Percentiles rank a stretch among this genome's conserved stretches.
Conservation (phyloP, 2,888 invertebrate genomes). For the Osmoderma eremita region DNA sequence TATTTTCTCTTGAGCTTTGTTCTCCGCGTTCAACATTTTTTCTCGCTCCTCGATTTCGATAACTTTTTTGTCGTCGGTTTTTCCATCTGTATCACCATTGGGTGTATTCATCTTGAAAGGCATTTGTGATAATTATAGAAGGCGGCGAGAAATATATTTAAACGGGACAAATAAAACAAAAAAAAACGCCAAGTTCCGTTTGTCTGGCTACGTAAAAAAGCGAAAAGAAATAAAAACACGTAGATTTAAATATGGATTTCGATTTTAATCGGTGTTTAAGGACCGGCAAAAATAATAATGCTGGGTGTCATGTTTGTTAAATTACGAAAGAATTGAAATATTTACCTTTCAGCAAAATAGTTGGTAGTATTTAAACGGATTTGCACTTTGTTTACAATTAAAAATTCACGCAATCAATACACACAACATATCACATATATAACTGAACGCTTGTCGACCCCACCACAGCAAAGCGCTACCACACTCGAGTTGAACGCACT, state of each 20-base stretch:
- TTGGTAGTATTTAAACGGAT: conserved; percentile 22
- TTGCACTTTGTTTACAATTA: conserved; percentile 38
- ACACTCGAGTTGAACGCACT: conserved; percentile 36
- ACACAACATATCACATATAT: conserved; percentile 33
- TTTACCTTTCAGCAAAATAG: conserved; percentile 23
- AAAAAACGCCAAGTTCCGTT: too few relatives aligned
- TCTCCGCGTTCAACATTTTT: conserved; percentile 71
- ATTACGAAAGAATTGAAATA: conserved; percentile 3
- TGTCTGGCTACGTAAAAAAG: too few relatives aligned
- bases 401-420: conserved; percentile 34
- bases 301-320: neutral
- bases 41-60: conserved; percentile 75
- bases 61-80: conserved; percentile 73
- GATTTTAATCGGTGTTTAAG: conserved; percentile 2
- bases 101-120: conserved; percentile 31
- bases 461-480: conserved; percentile 27
- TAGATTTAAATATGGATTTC: conserved; percentile 23
- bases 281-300: conserved; percentile 16
- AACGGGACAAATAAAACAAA: neutral
- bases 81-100: conserved; percentile 51
- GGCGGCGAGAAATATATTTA: conserved; percentile 10
- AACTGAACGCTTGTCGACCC: conserved; percentile 34
- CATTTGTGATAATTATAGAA: neutral
- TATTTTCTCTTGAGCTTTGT: conserved; percentile 67
- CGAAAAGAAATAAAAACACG: conserved; percentile 8